Evolutionary conservation across 2,888 invertebrate species (phyloP), one percentile per base, ranked within the genome.

Genomic region (Drosophila acutilabella): DNA sequence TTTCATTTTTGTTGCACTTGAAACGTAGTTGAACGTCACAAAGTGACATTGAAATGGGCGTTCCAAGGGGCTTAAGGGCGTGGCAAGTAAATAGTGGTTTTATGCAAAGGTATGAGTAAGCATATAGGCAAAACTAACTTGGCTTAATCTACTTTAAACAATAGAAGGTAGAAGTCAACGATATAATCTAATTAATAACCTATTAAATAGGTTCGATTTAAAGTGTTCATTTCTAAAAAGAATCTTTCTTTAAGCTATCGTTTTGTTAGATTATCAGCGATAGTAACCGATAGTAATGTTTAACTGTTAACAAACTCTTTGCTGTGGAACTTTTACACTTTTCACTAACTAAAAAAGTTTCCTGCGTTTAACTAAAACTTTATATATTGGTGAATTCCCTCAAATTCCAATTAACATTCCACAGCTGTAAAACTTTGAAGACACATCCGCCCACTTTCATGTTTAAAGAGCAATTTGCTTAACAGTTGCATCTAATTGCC

Each of bases 11-110:
- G 42, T 14, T 50, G 65, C 33, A 45, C 42, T 42, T 54, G 70
- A 30, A 54, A 54, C 4, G 36, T 13, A 13, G 42, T 36, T 60
- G 33, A 41, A 52, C 60, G 16, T 52, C 33, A 53, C 45, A n/a
- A 36, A 33, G 2, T 57, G 56, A 36, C 45, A 56, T 45, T 56
- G 44, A 30, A 7, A 6, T 13, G 41, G 58, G 38, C 47, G 38
- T 13, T 13, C 1, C 13, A 0, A 23, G 14, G 13, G 2, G 7
- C 1, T 47, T 6, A 2, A 13, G 38, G 57, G 57, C 57, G 57
- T 38, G 57, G 47, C 47, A 45, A 7, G 1, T 33, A 16, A 5
- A 7, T 14, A 20, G 20, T 20, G 20, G 20, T 20, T 3, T 20
- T 20, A 20, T 20, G 4, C 20, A 20, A 20, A 20, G 20, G 20